Evolutionary conservation across 2,113 vertebrate species (phyloP).

Genomic region (Edolisoma coerulescens): DNA sequence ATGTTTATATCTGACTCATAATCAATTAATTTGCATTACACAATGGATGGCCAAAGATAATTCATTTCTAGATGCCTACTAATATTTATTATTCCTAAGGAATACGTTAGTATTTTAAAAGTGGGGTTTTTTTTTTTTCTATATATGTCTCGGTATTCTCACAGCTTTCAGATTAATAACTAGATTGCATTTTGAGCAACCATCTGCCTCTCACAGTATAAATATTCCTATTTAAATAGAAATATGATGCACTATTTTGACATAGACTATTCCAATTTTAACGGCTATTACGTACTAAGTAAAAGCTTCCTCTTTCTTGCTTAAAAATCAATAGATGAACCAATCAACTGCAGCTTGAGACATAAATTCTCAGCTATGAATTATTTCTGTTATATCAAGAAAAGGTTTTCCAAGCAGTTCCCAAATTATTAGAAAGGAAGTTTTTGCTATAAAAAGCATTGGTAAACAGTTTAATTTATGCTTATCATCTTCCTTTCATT

Average conservation of each 20-base stretch:
- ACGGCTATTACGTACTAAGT: neutral
- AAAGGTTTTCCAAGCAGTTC: neutral
- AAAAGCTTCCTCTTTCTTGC: neutral
- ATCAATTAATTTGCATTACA: neutral
- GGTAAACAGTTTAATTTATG: neutral
- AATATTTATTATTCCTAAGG: neutral
- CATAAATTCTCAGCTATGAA: neutral
- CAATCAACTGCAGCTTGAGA: neutral
- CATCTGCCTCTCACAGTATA: neutral
- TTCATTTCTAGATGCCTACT: neutral
- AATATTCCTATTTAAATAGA: neutral
- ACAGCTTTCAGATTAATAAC: neutral
- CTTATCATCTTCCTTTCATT: neutral
- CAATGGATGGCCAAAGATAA: neutral
- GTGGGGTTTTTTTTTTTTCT: fast-evolving
- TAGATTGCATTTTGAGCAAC: neutral
- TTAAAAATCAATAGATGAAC: neutral
- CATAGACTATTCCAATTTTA: neutral
- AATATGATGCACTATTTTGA: neutral
- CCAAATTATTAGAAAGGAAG: neutral
- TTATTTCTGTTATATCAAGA: neutral
- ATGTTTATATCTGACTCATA: neutral
- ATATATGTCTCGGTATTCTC: neutral
- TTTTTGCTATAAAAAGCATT: neutral
- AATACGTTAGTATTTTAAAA: neutral